Conservation (phyloP, 2,888 invertebrate species). For the Brenthis hecate region DNA sequence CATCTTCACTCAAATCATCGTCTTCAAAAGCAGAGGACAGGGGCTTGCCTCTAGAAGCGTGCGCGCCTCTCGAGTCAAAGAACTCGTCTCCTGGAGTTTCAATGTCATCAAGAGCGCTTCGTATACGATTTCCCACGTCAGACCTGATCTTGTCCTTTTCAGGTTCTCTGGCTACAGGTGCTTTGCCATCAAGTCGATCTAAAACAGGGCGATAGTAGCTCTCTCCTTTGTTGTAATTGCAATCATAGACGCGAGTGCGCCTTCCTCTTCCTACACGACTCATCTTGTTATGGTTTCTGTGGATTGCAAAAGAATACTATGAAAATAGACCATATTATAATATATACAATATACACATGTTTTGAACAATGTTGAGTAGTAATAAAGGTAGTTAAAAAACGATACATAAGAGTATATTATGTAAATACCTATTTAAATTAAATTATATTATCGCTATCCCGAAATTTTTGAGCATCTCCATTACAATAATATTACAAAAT, state of each 20-base stretch:
- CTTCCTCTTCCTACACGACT: conserved; percentile 84
- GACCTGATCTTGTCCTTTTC: conserved; percentile 63
- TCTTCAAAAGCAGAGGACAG: conserved; percentile 72
- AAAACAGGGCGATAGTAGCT: conserved; percentile 91
- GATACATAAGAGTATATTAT: no score
- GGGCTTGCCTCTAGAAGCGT: conserved; percentile 73
- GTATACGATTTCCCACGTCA: conserved; percentile 69
- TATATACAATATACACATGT: background rate
- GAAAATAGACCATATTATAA: background rate
- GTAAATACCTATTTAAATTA: background rate
- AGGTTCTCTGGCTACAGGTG: conserved; percentile 57
- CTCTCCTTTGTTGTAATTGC: conserved; percentile 92
- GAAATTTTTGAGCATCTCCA: background rate
- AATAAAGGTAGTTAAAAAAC: no score
- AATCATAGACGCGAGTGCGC: conserved; percentile 92
- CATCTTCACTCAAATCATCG: conserved; percentile 76
- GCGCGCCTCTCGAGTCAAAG: conserved; percentile 85
- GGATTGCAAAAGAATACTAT: conserved; percentile 4
- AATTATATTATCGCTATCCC: background rate
- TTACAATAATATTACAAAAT: background rate
- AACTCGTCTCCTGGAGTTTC: conserved; percentile 78
- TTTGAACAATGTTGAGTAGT: no score
- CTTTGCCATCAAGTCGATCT: conserved; percentile 88
- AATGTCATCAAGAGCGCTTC: conserved; percentile 61
- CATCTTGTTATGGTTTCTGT: conserved; percentile 52